These are phyloP conservation scores for Ochropacha duplaris DNA, from an alignment of 2,888 invertebrate genomes.

Conservation along the genomic window DNA sequence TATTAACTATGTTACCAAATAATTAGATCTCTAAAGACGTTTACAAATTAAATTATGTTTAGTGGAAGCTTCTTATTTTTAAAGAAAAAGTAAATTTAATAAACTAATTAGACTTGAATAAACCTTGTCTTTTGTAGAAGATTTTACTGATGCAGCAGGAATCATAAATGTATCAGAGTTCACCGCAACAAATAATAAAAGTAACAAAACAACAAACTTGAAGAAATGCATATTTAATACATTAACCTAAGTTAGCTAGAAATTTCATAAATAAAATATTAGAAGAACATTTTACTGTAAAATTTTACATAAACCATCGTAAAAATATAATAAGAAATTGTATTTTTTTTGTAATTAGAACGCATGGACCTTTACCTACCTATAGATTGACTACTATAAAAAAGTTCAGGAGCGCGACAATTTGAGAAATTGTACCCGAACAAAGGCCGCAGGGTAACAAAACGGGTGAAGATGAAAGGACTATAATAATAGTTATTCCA, in stretches of 20 bases:
- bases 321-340: too few relatives aligned
- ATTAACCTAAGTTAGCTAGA: slow-evolving; percentile 16
- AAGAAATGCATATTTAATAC: not conserved
- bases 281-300: slow-evolving; percentile 17
- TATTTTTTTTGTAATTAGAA: not conserved
- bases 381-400: not conserved
- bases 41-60: not conserved
- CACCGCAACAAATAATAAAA: not conserved
- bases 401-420: not conserved
- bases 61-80: not conserved
- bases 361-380: not conserved
- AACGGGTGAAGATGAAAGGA: not conserved
- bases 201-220: not conserved
- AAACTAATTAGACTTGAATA: too few relatives aligned
- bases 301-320: not conserved
- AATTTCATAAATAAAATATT: slow-evolving; percentile 34
- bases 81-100: not conserved
- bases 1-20: not conserved
- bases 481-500: not conserved
- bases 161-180: not conserved
- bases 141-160: not conserved
- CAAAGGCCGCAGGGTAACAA: not conserved
- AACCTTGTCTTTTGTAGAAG: not conserved
- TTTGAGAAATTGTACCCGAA: not conserved
- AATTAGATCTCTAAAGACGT: not conserved